Evolutionary conservation across 2,888 invertebrate species (phyloP).

Genomic region (Himalopsyche tibetana): DNA sequence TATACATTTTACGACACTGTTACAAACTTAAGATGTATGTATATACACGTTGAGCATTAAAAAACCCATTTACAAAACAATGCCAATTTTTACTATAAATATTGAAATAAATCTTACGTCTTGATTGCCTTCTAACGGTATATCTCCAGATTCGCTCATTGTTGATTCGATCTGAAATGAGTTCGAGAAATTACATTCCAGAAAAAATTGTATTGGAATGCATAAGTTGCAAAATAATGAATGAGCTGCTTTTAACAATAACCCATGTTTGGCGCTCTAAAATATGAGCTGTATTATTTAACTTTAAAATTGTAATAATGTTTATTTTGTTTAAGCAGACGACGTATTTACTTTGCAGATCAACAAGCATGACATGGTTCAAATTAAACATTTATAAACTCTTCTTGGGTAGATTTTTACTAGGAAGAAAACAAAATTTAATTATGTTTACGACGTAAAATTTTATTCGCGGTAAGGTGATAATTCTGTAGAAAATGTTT

Average conservation of each 20-base stretch:
- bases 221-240: too few relatives aligned
- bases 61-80: not conserved
- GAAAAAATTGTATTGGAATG: too few relatives aligned
- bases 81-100: slow-evolving; percentile 44
- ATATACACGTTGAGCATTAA: not conserved
- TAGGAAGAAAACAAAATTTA: not conserved
- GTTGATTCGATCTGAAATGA: slow-evolving; percentile 45
- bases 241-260: too few relatives aligned
- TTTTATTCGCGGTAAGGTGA: not conserved
- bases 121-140: slow-evolving; percentile 59
- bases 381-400: not conserved
- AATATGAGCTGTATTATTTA: too few relatives aligned
- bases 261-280: too few relatives aligned
- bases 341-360: not conserved
- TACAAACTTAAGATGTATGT: too few relatives aligned
- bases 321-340: not conserved
- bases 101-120: slow-evolving; percentile 60
- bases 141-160: slow-evolving; percentile 64
- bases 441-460: not conserved
- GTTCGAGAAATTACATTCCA: too few relatives aligned
- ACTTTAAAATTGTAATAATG: too few relatives aligned
- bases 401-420: not conserved
- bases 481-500: not conserved
- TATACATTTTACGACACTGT: too few relatives aligned
- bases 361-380: slow-evolving; percentile 3